Percentiles rank a stretch among this genome's conserved stretches.
Conservation (phyloP, 2,888 invertebrate species). For the Thysanoteuthis rhombus region DNA sequence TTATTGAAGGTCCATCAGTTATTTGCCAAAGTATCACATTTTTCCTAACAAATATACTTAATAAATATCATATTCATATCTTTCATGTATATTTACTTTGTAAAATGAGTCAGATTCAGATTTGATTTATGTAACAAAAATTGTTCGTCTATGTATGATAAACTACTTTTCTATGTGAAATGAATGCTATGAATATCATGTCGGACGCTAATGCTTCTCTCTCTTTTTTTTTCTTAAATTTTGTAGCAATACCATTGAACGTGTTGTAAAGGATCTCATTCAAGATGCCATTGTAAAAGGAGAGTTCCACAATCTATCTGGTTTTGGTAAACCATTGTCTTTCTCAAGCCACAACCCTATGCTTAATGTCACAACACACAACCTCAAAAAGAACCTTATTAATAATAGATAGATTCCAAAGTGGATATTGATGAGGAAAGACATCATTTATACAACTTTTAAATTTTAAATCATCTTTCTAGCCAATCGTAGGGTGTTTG, state of each 20-base stretch:
- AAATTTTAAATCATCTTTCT: neutral
- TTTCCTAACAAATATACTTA: neutral
- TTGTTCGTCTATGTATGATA: neutral
- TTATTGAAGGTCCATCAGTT: neutral
- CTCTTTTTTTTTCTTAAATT: neutral
- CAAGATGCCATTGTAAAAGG: constrained; percentile 90
- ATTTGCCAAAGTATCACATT: too few species aligned
- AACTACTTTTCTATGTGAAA: neutral
- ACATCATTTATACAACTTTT: constrained; percentile 77
- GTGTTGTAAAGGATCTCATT: constrained; percentile 89
- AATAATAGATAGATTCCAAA: constrained; percentile 91
- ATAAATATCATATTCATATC: neutral
- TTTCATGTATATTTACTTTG: neutral
- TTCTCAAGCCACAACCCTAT: constrained; percentile 81
- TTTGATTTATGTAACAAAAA: neutral
- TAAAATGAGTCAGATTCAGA: neutral
- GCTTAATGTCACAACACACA: constrained; percentile 87
- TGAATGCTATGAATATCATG: neutral
- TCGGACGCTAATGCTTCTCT: neutral
- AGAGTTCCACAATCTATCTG: constrained; percentile 85
- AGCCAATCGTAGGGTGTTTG: neutral
- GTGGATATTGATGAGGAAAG: constrained; percentile 88
- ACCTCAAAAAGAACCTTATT: constrained; percentile 83
- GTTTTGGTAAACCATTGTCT: constrained; percentile 83
- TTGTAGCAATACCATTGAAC: constrained; percentile 77